Evolutionary conservation across 2,113 vertebrate species (phyloP).

Genomic region (Illadopsis cleaveri): DNA sequence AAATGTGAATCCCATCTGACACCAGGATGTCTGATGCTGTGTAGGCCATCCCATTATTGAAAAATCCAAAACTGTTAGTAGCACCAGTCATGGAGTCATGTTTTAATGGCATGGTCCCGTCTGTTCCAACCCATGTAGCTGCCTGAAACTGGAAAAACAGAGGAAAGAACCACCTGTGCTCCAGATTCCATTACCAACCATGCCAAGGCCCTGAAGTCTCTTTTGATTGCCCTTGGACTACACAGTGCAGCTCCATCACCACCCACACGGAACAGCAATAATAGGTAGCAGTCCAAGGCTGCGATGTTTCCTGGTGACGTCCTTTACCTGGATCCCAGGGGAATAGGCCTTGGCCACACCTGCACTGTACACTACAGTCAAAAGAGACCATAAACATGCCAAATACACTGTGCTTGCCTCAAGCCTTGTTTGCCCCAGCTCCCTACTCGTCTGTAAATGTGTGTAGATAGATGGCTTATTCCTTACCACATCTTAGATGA

Average conservation of each 20-base stretch:
- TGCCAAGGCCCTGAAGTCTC: not conserved
- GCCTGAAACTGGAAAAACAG: not conserved
- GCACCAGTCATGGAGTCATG: not conserved
- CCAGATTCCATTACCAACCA: not conserved
- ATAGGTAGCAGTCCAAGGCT: not conserved
- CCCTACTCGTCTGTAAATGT: not conserved
- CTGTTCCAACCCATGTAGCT: not conserved
- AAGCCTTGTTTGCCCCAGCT: not conserved
- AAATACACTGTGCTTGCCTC: not conserved
- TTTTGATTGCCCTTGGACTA: not conserved
- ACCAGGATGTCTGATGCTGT: not conserved
- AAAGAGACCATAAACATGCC: not conserved
- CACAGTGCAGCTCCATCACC: not conserved
- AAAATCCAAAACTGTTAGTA: not conserved
- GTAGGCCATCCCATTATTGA: not conserved
- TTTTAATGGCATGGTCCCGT: accelerated
- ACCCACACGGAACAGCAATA: not conserved
- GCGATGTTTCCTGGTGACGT: not conserved
- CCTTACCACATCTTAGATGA: not conserved
- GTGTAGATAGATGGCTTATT: not conserved
- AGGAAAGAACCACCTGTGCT: not conserved
- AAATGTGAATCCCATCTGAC: not conserved
- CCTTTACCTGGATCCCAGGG: not conserved
- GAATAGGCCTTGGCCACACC: not conserved
- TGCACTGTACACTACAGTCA: not conserved